These are phyloP conservation scores for Hydrotaea diabolus DNA, from an alignment of 2,888 invertebrate genomes.

Conservation along the genomic window DNA sequence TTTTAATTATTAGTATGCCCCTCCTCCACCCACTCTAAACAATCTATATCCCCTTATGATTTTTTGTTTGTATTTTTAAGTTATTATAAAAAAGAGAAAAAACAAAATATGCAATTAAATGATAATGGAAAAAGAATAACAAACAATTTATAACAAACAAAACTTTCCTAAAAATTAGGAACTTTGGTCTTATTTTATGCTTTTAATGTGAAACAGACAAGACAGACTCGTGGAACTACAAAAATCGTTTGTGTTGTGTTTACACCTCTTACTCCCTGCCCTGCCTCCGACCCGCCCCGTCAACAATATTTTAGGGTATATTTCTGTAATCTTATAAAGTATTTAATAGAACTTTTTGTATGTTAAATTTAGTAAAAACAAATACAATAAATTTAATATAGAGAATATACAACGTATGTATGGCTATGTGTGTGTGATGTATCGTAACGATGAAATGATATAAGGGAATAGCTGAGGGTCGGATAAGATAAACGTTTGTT, in stretches of 20 bases:
- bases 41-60: slow-evolving; percentile 8
- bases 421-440: too few relatives aligned
- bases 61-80: slow-evolving; percentile 66
- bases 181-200: slow-evolving; percentile 42
- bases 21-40: slow-evolving; percentile 16
- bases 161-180: slow-evolving; percentile 10
- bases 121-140: slow-evolving; percentile 23
- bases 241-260: background rate
- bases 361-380: slow-evolving; percentile 54
- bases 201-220: slow-evolving; percentile 34
- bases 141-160: slow-evolving; percentile 50
- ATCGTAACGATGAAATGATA: too few relatives aligned
- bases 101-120: slow-evolving; percentile 58
- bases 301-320: slow-evolving; percentile 46
- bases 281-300: background rate
- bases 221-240: slow-evolving; percentile 18
- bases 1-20: slow-evolving; percentile 10
- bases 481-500: too few relatives aligned
- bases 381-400: slow-evolving; percentile 57
- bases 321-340: slow-evolving; percentile 42
- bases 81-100: slow-evolving; percentile 52
- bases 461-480: too few relatives aligned
- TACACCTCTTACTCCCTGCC: background rate
- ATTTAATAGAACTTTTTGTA: slow-evolving; percentile 59
- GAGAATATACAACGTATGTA: slow-evolving; percentile 9